Evolutionary conservation across 92 coral and sea anemone species (phyloP), one percentile per base, ranked within the genome.

Genomic region (Epizoanthus stellaris): DNA sequence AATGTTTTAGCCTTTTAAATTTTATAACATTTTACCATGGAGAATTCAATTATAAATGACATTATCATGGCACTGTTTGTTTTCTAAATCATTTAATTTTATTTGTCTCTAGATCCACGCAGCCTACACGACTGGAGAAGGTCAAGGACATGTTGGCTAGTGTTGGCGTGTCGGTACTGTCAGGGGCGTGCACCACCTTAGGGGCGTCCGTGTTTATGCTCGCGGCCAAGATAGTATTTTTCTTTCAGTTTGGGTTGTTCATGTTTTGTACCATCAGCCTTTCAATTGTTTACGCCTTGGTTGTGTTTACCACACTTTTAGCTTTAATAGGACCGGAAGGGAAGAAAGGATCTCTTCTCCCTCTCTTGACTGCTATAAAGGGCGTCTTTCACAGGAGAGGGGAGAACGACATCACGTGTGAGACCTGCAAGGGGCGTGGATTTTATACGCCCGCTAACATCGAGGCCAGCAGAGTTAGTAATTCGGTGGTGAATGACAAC

Each of bases 131-230:
- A 38, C 81, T 89, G 53, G 93, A 91, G 39, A 96, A 93, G 70
- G 94, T 94, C 36, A 86, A 94, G 19, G 94, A 96, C 63, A 94
- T 95, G 21, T 80, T 96, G 49, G 93, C 96, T 52, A 89, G 87
- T 89, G 99, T 94, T 13, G 99, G 99, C 0, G 92, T 96, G 38
- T 96, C 99, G 5, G 98, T 96, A 25, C 85, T 91, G 49, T 96
- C 99, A 8, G 99, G 99, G 12, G 99, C 99, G 6, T 85, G 96
- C 59, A 96, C 99, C 43, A 91, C 99, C 4, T 67, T 96, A 15
- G 99, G 99, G 3, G 96, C 99, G 6, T 96, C 99, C 1, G 95
- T 96, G 15, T 96, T 96, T 87, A 96, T 96, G 99, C 85, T 96
- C 43, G 99, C 99, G 0, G 99, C 99, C 17, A 96, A 96, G 81